These are phyloP conservation scores for Coturnix japonica DNA, from an alignment of 2,113 vertebrate species.

Conservation along the genomic window DNA sequence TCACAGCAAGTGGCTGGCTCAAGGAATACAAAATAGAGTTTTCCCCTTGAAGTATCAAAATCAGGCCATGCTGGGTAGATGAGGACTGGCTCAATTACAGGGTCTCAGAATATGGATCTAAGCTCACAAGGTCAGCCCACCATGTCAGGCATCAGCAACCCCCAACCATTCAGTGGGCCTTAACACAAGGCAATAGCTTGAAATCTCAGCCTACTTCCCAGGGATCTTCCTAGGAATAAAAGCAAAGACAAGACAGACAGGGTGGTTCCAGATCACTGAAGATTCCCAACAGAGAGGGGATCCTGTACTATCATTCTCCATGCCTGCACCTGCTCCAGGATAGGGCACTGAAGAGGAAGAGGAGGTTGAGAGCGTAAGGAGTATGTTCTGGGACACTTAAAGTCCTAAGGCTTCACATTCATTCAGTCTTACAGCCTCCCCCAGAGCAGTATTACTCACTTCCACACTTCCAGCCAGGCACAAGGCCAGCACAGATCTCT, in stretches of 20 bases:
- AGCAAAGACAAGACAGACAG: background rate
- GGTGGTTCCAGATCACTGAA: background rate
- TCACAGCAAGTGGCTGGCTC: background rate
- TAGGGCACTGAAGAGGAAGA: background rate
- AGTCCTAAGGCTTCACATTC: background rate
- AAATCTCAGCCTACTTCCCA: background rate
- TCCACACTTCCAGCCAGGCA: slow-evolving; percentile 23
- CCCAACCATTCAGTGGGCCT: background rate
- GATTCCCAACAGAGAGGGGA: background rate
- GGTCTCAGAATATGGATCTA: background rate
- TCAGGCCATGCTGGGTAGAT: background rate
- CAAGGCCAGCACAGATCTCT: slow-evolving; percentile 23
- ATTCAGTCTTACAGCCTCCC: background rate
- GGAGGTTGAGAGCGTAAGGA: background rate
- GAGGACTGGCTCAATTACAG: background rate
- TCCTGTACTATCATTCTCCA: background rate
- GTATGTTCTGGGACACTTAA: background rate
- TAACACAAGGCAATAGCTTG: background rate
- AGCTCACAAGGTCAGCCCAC: background rate
- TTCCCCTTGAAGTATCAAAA: background rate
- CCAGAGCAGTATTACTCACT: background rate
- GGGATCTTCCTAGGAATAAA: background rate
- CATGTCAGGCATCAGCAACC: background rate
- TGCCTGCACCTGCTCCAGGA: background rate
- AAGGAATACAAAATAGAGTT: background rate